Evolutionary conservation across 2,113 vertebrate genomes (phyloP).

Genomic region (Callopanchax toddi): DNA sequence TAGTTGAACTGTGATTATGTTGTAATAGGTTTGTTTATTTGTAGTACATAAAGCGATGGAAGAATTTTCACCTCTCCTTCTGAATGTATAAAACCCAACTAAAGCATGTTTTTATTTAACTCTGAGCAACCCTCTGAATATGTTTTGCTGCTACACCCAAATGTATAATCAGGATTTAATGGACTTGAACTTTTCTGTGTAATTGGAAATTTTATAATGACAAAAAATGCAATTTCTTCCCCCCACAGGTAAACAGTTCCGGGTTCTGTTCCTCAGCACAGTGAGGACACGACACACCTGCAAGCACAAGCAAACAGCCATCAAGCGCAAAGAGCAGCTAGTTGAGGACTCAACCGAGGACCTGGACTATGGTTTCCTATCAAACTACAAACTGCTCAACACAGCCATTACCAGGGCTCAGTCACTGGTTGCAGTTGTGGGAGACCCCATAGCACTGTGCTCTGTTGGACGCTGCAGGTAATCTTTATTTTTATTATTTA

Average conservation of each 20-base stretch:
- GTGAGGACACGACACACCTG: conserved; percentile 97
- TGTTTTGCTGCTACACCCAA: background rate
- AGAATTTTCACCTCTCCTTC: too few species aligned
- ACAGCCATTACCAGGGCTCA: conserved; percentile 98
- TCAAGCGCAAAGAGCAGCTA: conserved; percentile 97
- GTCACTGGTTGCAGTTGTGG: conserved; percentile 96
- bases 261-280: conserved; percentile 97
- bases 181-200: background rate
- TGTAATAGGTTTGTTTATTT: too few species aligned
- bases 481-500: background rate
- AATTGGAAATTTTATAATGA: background rate
- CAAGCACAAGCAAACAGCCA: conserved; percentile 98
- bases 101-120: conserved; percentile 11
- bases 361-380: conserved; percentile 97
- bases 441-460: conserved; percentile 96
- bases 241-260: conserved; percentile 92
- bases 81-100: too few species aligned
- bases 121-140: background rate
- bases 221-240: background rate
- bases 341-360: conserved; percentile 98
- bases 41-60: too few species aligned
- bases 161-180: background rate
- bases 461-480: conserved; percentile 99
- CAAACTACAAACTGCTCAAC: conserved; percentile 99
- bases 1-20: too few species aligned